Percentiles rank a stretch among this genome's conserved stretches.
Evolutionary conservation across 2,113 vertebrate species (phyloP).

Genomic region (Columbina picui): DNA sequence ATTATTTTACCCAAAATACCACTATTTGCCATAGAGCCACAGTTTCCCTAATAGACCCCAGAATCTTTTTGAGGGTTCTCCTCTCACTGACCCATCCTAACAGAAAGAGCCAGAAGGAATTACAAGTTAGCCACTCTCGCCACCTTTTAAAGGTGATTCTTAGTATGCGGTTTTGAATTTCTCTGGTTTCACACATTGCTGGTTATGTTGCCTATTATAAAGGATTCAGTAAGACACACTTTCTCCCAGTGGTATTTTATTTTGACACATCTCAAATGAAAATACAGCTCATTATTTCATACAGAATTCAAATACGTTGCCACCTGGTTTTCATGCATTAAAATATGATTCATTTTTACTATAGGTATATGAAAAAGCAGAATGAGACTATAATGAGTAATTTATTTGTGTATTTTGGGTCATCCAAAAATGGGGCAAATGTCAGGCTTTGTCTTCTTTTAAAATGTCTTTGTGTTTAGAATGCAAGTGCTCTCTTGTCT

Average conservation of each 20-base stretch:
- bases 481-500: background rate
- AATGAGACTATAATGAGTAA: background rate
- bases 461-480: background rate
- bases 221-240: slow-evolving; percentile 58
- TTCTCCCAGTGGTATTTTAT: slow-evolving; percentile 69
- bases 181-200: slow-evolving; percentile 71
- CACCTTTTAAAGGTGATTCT: slow-evolving; percentile 35
- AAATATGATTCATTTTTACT: background rate
- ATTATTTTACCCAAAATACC: background rate
- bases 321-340: slow-evolving; percentile 59
- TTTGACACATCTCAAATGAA: slow-evolving; percentile 73
- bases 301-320: slow-evolving; percentile 55
- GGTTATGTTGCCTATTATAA: slow-evolving; percentile 67
- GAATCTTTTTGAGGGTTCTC: background rate
- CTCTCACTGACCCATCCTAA: background rate
- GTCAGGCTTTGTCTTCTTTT: background rate
- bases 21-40: background rate
- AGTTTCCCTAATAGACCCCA: background rate
- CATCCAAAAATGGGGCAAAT: background rate
- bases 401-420: background rate
- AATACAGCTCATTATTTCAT: slow-evolving; percentile 69
- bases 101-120: background rate
- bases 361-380: background rate
- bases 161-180: slow-evolving; percentile 11
- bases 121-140: background rate